phyloP scores from a whole-genome alignment of 2,888 invertebrate species.

The Baronia brevicornis region DNA sequence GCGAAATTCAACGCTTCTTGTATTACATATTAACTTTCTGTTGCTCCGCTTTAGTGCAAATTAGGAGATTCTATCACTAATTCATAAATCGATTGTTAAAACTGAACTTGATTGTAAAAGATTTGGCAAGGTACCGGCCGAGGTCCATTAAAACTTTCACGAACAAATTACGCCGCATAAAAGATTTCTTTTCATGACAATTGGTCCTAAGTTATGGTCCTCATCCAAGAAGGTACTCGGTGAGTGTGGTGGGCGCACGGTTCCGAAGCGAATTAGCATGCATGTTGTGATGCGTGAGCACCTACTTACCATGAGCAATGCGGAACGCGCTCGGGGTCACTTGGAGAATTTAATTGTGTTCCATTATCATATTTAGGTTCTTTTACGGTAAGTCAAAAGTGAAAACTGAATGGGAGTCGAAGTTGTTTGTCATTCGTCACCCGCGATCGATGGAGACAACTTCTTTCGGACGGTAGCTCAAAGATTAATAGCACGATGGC shows the following conservation, averaged over 20 bases:
- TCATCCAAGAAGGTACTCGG: slow-evolving; percentile 47
- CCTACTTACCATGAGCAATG: slow-evolving; percentile 72
- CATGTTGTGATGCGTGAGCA: slow-evolving; percentile 39
- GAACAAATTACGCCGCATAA: slow-evolving; percentile 49
- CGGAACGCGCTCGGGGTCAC: slow-evolving; percentile 64
- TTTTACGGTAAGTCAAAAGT: slow-evolving; percentile 74
- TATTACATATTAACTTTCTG: slow-evolving; percentile 8
- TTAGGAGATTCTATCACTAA: too few species aligned
- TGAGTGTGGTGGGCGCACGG: slow-evolving; percentile 30
- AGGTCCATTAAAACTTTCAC: slow-evolving; percentile 58
- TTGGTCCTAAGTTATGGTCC: slow-evolving; percentile 52
- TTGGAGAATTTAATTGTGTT: slow-evolving; percentile 73
- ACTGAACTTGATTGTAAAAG: neutral
- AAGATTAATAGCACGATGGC: slow-evolving; percentile 44
- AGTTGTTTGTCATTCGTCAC: slow-evolving; percentile 63
- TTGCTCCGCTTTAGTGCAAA: too few species aligned
- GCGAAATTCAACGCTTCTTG: slow-evolving; percentile 16
- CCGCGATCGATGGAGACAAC: slow-evolving; percentile 67
- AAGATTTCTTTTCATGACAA: slow-evolving; percentile 53
- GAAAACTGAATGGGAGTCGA: slow-evolving; percentile 65
- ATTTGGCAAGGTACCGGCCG: slow-evolving; percentile 26
- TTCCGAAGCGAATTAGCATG: slow-evolving; percentile 55
- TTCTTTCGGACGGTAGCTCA: slow-evolving; percentile 45
- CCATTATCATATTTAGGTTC: slow-evolving; percentile 75
- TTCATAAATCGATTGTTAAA: too few species aligned